Evolutionary conservation across 1,140 invertebrate genomes (phyloP).

Genomic region (Varroa destructor): DNA sequence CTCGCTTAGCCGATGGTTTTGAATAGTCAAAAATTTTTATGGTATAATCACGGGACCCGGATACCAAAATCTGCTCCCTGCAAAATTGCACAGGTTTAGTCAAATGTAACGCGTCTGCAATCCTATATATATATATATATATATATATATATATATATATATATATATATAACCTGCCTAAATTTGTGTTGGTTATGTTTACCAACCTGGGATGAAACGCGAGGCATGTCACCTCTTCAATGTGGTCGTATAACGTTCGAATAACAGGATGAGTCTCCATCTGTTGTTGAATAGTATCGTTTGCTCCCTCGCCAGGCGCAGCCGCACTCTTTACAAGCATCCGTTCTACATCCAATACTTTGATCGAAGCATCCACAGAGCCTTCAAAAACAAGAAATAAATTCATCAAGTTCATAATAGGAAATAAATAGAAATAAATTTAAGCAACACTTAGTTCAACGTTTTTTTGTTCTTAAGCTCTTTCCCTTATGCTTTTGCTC

Average conservation of each 20-base stretch:
- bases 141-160: no score
- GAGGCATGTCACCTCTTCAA: slow-evolving; percentile 88
- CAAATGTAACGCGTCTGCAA: no score
- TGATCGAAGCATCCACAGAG: slow-evolving; percentile 93
- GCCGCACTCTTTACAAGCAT: slow-evolving; percentile 73
- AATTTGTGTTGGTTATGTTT: slow-evolving; percentile 30
- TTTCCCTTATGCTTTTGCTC: no score
- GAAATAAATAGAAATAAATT: no score
- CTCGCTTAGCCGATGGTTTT: slow-evolving; percentile 94
- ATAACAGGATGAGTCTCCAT: slow-evolving; percentile 93
- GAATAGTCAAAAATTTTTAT: slow-evolving; percentile 95
- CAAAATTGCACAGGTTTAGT: no score
- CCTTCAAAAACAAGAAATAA: slow-evolving; percentile 76
- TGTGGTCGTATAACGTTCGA: slow-evolving; percentile 92
- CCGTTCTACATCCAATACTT: slow-evolving; percentile 91
- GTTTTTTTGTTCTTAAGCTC: no score
- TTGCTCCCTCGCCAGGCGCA: slow-evolving; percentile 37
- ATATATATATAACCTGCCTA: neutral
- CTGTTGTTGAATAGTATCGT: slow-evolving; percentile 49
- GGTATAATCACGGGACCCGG: slow-evolving; percentile 80
- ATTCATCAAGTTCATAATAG: no score
- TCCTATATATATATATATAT: no score
- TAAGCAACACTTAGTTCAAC: no score
- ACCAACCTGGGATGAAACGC: slow-evolving; percentile 73
- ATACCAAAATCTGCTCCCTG: slow-evolving; percentile 72